Percentiles rank a stretch among this genome's conserved stretches.
These are phyloP conservation scores for Choloepus hoffmanni DNA, from an alignment of 2,113 vertebrate genomes.

Conservation along the genomic window DNA sequence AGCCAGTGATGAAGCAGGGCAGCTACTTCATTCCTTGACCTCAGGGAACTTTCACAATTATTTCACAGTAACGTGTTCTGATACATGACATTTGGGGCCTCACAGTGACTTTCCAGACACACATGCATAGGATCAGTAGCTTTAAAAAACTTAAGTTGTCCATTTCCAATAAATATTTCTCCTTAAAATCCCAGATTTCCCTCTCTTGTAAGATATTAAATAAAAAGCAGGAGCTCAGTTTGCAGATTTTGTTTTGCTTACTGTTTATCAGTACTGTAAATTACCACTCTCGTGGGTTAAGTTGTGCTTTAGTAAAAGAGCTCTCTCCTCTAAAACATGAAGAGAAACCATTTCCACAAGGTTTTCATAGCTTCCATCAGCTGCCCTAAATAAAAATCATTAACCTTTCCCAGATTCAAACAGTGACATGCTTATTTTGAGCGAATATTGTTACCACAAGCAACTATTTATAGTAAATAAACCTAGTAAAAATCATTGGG, in stretches of 20 bases:
- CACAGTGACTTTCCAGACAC: constrained; percentile 63
- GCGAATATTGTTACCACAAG: background rate
- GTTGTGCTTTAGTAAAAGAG: background rate
- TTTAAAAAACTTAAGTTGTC: constrained; percentile 73
- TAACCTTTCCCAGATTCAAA: background rate
- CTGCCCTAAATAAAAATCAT: background rate
- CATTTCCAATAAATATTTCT: constrained; percentile 67
- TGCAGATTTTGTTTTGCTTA: constrained; percentile 16
- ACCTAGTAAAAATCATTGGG: background rate
- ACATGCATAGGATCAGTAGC: constrained; percentile 64
- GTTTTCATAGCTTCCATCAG: background rate
- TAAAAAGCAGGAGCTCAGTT: constrained; percentile 15
- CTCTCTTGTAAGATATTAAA: constrained; percentile 31
- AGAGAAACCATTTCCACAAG: background rate
- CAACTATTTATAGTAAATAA: background rate
- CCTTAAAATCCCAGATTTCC: background rate
- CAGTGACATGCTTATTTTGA: constrained; percentile 18
- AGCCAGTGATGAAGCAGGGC: background rate
- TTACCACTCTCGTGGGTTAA: background rate
- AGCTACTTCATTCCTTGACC: background rate
- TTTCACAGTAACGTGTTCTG: constrained; percentile 17
- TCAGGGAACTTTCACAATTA: constrained; percentile 43
- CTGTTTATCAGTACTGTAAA: constrained; percentile 28
- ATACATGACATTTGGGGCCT: constrained; percentile 61
- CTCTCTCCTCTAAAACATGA: background rate